A percentile compares a stretch with the other conserved stretches of the same genome.
Conservation (phyloP, 2,888 invertebrate species). For the Tetranychus truncatus region DNA sequence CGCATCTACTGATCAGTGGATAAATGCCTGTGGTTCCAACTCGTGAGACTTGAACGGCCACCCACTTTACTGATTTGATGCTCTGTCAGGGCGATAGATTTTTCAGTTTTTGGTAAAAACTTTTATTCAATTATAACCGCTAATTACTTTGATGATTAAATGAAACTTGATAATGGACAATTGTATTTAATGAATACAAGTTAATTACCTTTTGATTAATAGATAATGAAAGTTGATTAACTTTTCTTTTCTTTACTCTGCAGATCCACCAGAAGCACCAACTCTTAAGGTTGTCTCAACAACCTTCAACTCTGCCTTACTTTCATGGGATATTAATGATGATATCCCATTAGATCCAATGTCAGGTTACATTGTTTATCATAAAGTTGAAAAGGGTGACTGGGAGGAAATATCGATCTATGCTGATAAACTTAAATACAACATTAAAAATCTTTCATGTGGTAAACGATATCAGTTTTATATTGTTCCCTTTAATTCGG, state of each 20-base stretch:
- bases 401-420: conserved; percentile 13
- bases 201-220: neutral
- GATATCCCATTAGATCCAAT: conserved; percentile 3
- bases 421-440: conserved; percentile 28
- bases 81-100: no score
- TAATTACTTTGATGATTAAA: neutral
- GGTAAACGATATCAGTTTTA: conserved; percentile 33
- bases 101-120: no score
- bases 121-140: no score
- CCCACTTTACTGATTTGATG: no score
- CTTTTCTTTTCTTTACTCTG: neutral
- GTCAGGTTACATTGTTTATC: conserved; percentile 7
- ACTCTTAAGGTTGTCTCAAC: neutral
- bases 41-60: no score
- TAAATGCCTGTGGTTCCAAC: no score
- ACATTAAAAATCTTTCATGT: conserved; percentile 31
- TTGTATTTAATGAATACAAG: neutral
- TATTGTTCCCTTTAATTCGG: conserved; percentile 31
- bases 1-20: no score
- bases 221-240: neutral
- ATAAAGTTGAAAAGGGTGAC: neutral
- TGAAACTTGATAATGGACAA: neutral
- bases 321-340: conserved; percentile 10
- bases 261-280: conserved; percentile 12
- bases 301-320: neutral